Evolutionary conservation across 2,113 vertebrate genomes (phyloP), one percentile per base, ranked within the genome.

Genomic region (Semnopithecus entellus): DNA sequence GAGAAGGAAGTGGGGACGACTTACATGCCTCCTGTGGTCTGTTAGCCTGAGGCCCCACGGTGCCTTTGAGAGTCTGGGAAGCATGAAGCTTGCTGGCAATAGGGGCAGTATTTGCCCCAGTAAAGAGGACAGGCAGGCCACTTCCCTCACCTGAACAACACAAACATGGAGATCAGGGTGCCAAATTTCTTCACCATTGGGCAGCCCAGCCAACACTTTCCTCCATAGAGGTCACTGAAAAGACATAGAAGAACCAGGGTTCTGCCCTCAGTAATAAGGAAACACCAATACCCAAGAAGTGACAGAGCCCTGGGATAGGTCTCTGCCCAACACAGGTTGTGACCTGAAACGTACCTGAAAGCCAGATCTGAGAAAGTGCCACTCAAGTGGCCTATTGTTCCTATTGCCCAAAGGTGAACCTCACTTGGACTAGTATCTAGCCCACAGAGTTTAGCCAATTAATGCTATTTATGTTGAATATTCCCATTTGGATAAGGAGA

Each of bases 1-100:
- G 35, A 78, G 6, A 13, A 59, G 16, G 7, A 8, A 0, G 1
- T 90, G 17, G 16, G 3, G 6, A 43, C 25, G 0, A 45, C 5
- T 45, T 85, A 12, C 7, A 40, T 50, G 38, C 12, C 13, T n/a
- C 68, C 78, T 73, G 35, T 72, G 70, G 22, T 25, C 43, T 22
- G 23, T 73, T 73, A 25, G 20, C 10, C 38, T 43, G 72, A 25
- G 72, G 11, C 20, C 72, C 38, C 22, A 25, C 20, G 11, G 25
- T 23, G 40, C 72, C 70, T 43, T 40, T 73, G 38, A 73, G 22
- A 22, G 12, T 40, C 22, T 25, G 9, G 45, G 23, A 72, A 73
- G 3, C 32, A 72, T 48, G 18, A 76, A 68, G 5, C n/a, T 82
- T 68, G 20, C 16, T 40, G 52, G 14, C 57, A 27, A 48, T 17